These are phyloP conservation scores for Drosophila emarginata DNA, from an alignment of 2,888 invertebrate genomes.

Conservation along the genomic window DNA sequence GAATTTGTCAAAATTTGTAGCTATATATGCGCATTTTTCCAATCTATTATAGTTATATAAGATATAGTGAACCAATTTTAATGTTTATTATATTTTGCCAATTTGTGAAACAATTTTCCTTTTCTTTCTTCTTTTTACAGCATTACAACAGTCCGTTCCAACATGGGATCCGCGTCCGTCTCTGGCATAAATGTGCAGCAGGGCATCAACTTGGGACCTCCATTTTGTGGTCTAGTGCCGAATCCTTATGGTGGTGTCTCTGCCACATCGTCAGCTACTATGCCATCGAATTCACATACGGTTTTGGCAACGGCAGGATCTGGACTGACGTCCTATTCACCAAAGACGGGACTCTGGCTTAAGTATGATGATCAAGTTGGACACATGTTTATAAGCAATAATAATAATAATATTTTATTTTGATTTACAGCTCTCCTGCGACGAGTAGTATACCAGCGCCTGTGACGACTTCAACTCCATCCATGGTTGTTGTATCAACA, in stretches of 20 bases:
- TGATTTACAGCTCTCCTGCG: slow-evolving; percentile 38
- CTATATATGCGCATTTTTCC: too few relatives aligned
- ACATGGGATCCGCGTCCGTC: slow-evolving; percentile 22
- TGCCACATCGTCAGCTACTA: slow-evolving; percentile 40
- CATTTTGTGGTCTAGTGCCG: slow-evolving; percentile 42
- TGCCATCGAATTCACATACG: slow-evolving; percentile 44
- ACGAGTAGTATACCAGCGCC: slow-evolving; percentile 59
- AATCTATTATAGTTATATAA: too few relatives aligned
- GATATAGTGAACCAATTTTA: too few relatives aligned
- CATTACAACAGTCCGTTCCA: slow-evolving; percentile 45
- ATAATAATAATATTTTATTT: slow-evolving; percentile 1
- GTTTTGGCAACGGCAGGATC: slow-evolving; percentile 39
- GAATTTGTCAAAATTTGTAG: too few relatives aligned
- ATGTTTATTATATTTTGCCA: neutral
- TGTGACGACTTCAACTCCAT: slow-evolving; percentile 72
- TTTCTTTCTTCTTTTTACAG: slow-evolving; percentile 27
- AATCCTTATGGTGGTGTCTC: slow-evolving; percentile 38
- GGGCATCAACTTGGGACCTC: slow-evolving; percentile 38
- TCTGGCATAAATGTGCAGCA: slow-evolving; percentile 31
- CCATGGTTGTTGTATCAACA: slow-evolving; percentile 83
- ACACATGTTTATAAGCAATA: neutral
- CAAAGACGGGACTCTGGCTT: slow-evolving; percentile 80
- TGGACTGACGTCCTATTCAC: slow-evolving; percentile 63
- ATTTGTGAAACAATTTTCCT: neutral
- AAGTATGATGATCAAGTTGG: slow-evolving; percentile 50